Percentiles rank a stretch among this genome's conserved stretches.
Evolutionary conservation across 2,113 vertebrate species (phyloP).

Genomic region (Nycticorax nycticorax): DNA sequence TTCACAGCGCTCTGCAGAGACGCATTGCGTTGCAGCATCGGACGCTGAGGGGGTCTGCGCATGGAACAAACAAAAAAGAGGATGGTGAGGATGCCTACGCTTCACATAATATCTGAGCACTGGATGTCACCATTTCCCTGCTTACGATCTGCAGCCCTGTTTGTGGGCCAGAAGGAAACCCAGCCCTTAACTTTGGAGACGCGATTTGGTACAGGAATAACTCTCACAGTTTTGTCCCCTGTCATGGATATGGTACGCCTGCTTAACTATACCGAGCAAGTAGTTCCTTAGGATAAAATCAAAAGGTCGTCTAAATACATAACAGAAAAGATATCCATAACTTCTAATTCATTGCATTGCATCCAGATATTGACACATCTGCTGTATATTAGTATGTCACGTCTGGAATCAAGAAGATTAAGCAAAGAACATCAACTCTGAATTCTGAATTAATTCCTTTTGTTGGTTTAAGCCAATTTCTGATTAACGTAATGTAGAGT

Average conservation of each 20-base stretch:
- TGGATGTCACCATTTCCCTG: conserved; percentile 33
- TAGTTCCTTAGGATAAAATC: neutral
- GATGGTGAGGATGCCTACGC: fast-evolving
- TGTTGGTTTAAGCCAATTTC: neutral
- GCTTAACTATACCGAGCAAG: neutral
- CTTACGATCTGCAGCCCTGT: neutral
- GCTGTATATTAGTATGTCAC: neutral
- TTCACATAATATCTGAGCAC: neutral
- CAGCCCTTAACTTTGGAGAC: neutral
- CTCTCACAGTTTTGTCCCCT: neutral
- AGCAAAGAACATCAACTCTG: neutral
- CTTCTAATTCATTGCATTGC: neutral
- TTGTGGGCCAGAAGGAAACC: neutral
- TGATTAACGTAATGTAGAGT: neutral
- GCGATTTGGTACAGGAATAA: neutral
- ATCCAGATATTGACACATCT: neutral
- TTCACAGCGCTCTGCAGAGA: neutral
- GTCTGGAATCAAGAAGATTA: neutral
- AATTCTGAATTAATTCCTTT: neutral
- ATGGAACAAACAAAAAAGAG: fast-evolving
- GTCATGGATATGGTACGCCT: too few relatives aligned
- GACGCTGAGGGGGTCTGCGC: fast-evolving
- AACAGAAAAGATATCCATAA: neutral
- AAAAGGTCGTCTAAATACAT: fast-evolving
- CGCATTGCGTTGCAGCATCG: too few relatives aligned